phyloP scores from a whole-genome alignment of 2,113 vertebrate species.

The Campylomormyrus tamandua region DNA sequence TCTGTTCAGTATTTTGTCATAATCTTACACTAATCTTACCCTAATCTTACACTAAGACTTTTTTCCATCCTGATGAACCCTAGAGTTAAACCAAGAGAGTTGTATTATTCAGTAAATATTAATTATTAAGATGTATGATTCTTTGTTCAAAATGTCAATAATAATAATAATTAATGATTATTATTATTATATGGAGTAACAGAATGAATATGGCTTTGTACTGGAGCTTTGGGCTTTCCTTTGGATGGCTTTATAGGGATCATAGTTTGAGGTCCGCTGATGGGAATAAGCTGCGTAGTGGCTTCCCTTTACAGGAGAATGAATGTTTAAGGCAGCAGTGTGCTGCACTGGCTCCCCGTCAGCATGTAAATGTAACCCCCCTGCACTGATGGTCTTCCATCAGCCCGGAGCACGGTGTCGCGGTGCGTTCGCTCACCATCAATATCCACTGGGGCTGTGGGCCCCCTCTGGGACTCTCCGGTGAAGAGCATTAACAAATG shows the following conservation, averaged over 20 bases:
- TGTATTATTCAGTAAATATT: not conserved
- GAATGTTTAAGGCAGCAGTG: not conserved
- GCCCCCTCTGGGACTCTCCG: conserved; percentile 13
- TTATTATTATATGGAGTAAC: not conserved
- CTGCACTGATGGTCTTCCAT: conserved; percentile 19
- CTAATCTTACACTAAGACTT: not conserved
- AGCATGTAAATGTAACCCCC: not conserved
- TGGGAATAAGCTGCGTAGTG: not conserved
- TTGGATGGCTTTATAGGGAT: not conserved
- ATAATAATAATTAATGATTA: not conserved
- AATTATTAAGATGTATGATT: not conserved
- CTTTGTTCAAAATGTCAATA: not conserved
- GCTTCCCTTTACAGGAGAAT: not conserved
- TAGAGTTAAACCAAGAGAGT: not conserved
- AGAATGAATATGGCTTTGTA: not conserved
- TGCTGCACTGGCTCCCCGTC: not conserved
- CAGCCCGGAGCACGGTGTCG: conserved; percentile 6
- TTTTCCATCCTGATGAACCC: not conserved
- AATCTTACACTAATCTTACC: not conserved
- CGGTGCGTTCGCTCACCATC: conserved; percentile 14
- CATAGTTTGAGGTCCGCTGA: not conserved
- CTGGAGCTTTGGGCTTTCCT: not conserved
- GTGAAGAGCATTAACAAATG: conserved; percentile 14
- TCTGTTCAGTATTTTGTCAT: not conserved
- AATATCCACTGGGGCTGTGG: not conserved